Evolutionary conservation across 2,797 vertebrate species (phyloP).

Genomic region (Onychomys arenicola): DNA sequence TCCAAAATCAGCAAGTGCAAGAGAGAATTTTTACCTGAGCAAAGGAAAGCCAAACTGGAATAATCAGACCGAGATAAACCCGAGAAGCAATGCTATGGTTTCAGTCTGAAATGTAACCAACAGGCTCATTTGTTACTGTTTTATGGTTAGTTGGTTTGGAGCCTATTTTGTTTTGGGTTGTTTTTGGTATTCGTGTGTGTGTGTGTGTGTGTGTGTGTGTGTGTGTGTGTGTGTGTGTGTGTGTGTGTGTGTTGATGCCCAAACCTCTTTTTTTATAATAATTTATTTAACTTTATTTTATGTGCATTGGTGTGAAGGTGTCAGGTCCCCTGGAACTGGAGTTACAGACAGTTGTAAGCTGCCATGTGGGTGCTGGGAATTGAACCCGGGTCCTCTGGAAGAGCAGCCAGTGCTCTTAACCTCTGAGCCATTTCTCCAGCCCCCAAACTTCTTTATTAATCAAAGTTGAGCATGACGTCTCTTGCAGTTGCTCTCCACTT

Average conservation of each 20-base stretch:
- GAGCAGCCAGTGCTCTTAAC: too few species aligned
- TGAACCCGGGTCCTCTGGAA: too few species aligned
- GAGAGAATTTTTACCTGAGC: slow-evolving; percentile 12
- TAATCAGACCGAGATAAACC: background rate
- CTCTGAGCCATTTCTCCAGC: too few species aligned
- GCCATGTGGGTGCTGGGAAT: too few species aligned
- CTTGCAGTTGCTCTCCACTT: background rate
- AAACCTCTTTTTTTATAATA: background rate
- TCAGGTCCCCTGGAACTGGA: too few species aligned
- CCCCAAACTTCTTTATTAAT: background rate
- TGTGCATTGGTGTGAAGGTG: too few species aligned
- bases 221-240: background rate
- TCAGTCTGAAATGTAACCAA: background rate
- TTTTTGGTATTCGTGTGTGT: background rate
- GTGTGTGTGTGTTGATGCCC: background rate
- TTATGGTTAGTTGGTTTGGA: background rate
- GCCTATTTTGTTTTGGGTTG: background rate
- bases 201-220: background rate
- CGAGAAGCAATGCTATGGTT: background rate
- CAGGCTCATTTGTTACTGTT: background rate
- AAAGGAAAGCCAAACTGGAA: slow-evolving; percentile 1
- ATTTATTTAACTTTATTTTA: too few species aligned
- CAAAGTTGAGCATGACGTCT: background rate
- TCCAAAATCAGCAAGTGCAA: background rate
- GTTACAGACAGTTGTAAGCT: too few species aligned